Percentiles rank a stretch among this genome's conserved stretches.
phyloP scores from a whole-genome alignment of 2,797 vertebrate species.

The Chelmon rostratus region DNA sequence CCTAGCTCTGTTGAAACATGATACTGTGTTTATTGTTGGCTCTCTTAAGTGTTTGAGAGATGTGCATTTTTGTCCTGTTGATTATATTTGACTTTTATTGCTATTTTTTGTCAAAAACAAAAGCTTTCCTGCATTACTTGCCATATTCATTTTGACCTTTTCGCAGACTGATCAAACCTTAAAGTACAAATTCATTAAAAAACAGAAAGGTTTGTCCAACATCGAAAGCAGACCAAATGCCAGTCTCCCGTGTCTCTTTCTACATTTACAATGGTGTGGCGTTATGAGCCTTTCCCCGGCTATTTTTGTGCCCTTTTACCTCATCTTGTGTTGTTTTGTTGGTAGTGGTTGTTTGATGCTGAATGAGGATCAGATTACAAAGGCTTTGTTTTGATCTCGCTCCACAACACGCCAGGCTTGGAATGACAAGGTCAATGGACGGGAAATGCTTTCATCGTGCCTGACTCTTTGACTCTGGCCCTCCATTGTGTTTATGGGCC shows the following conservation, averaged over 20 bases:
- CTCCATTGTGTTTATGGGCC: constrained; percentile 78
- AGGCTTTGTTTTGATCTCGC: constrained; percentile 79
- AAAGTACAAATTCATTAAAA: not conserved
- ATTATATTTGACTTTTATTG: constrained; percentile 20
- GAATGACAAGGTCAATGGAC: constrained; percentile 78
- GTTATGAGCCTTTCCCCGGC: constrained; percentile 37
- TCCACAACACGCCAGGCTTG: constrained; percentile 68
- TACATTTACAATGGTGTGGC: constrained; percentile 63
- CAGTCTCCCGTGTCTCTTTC: constrained; percentile 37
- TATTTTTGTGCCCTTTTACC: constrained; percentile 69
- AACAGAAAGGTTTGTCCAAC: constrained; percentile 11
- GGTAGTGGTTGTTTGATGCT: constrained; percentile 77
- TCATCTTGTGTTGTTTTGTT: constrained; percentile 74
- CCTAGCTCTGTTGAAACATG: constrained; percentile 51
- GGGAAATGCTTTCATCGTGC: constrained; percentile 85
- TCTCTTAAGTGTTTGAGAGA: constrained; percentile 31
- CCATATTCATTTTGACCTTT: not conserved
- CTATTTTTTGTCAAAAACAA: constrained; percentile 12
- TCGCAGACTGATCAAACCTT: not conserved
- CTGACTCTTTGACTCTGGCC: constrained; percentile 69
- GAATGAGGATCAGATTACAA: constrained; percentile 80
- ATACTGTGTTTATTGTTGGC: constrained; percentile 51
- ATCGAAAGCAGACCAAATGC: constrained; percentile 31
- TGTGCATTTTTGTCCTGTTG: constrained; percentile 17
- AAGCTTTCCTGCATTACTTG: not conserved